Conservation (phyloP, 1,140 invertebrate genomes). For the Nebria ingens region DNA sequence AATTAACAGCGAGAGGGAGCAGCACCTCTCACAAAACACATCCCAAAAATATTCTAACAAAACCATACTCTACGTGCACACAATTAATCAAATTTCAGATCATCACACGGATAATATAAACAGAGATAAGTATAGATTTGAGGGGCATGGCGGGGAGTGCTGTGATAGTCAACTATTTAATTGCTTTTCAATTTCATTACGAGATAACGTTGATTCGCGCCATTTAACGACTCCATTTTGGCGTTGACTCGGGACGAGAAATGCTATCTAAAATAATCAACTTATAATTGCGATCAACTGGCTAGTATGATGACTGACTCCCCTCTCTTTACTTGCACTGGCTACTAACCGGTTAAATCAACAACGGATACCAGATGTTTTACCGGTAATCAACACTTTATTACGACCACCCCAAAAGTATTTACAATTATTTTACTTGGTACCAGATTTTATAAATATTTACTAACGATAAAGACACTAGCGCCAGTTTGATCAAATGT, state of each 20-base stretch:
- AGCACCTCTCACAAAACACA: no score
- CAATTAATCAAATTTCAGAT: no score
- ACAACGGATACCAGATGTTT: not conserved
- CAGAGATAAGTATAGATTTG: no score
- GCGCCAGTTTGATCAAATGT: no score
- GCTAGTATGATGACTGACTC: no score
- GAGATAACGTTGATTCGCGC: not conserved
- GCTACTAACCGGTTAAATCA: not conserved
- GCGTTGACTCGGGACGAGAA: not conserved
- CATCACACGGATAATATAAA: no score
- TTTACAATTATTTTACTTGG: not conserved
- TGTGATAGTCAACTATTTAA: slow-evolving; percentile 6
- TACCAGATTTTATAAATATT: not conserved
- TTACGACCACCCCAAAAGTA: not conserved
- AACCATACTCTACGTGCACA: no score
- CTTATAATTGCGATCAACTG: not conserved
- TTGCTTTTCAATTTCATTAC: slow-evolving; percentile 8
- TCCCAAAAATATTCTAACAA: no score
- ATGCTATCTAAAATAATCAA: slow-evolving; percentile 8
- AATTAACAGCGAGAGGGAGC: slow-evolving; percentile 27
- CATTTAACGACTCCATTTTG: slow-evolving; percentile 4
- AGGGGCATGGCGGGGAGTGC: not conserved
- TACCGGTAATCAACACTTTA: not conserved
- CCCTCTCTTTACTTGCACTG: no score
- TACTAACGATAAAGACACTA: not conserved